Base-by-base conservation (phyloP, 2,113 vertebrate species). In the Sapayoa aenigma region DNA sequence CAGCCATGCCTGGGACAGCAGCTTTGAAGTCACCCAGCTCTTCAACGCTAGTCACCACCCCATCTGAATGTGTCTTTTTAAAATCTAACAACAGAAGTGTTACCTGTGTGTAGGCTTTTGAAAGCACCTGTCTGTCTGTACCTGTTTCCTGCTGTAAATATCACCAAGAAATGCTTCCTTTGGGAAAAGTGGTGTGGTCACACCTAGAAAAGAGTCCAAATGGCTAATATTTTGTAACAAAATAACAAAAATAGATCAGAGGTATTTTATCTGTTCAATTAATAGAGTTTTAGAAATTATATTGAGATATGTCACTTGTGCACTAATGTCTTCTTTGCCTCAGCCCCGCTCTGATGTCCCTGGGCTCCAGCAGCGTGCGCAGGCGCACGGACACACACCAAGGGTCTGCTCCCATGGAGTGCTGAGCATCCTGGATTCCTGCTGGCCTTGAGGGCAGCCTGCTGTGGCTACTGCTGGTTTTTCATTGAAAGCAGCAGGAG, bases 211-310 rank as follows among this genome's bases (percentile, higher is more conserved):
- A 94, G 88, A 96, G 93, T 97, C 97, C 97, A 98, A 97, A 97
- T 91, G 97, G 98, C 96, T 97, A 97, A 96, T 97, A 98, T 98
- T 98, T 98, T 98, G 98, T 98, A 98, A 98, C 92, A 93, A 96
- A 97, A 96, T 96, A 98, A 98, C 94, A 67, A 94, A 97, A 98
- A 97, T 97, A 98, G 97, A 97, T 94, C 97, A 98, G 97, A 98
- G 95, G 97, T 98, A 98, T 98, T 98, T 98, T 98, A 98, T 97
- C 97, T 98, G 98, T 98, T 97, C 95, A 76, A 97, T 96, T 97
- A 97, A 97, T 98, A 98, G 98, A 98, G 97, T 97, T 98, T 98
- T 98, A 98, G 98, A 98, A 97, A 98, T 98, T 98, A 98, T 98
- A 98, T 98, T 98, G 97, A 97, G 96, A 97, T 95, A 97, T 85